Percentiles rank a stretch among this genome's conserved stretches.
These are phyloP conservation scores for Drosophila ustulata DNA, from an alignment of 2,888 invertebrate species.

Conservation along the genomic window DNA sequence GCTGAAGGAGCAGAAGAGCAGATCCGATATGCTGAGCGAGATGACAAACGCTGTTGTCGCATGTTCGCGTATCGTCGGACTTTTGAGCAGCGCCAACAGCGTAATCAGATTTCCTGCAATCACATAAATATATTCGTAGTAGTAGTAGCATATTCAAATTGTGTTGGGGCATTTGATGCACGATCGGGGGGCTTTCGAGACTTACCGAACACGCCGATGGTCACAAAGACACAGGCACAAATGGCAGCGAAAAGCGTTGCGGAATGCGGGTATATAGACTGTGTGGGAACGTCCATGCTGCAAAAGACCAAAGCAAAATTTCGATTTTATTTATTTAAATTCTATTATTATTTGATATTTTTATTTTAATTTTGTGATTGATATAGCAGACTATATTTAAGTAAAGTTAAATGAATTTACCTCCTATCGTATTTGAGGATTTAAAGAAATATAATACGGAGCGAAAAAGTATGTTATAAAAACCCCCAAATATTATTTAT, in stretches of 20 bases:
- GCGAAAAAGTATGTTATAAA: too few species aligned
- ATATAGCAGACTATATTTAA: too few species aligned
- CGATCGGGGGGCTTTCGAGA: slow-evolving; percentile 1
- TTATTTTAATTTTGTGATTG: not conserved
- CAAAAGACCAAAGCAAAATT: slow-evolving; percentile 14
- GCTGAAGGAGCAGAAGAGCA: slow-evolving; percentile 93
- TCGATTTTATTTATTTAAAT: too few species aligned
- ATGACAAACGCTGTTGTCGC: slow-evolving; percentile 95
- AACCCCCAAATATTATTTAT: too few species aligned
- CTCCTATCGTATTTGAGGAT: too few species aligned
- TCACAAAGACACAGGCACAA: slow-evolving; percentile 92
- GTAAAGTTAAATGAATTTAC: too few species aligned
- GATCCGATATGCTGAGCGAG: slow-evolving; percentile 93
- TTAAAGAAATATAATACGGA: too few species aligned
- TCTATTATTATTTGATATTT: not conserved
- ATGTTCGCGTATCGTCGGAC: slow-evolving; percentile 91
- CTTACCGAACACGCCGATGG: slow-evolving; percentile 92
- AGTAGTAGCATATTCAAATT: not conserved
- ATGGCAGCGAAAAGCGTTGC: slow-evolving; percentile 92
- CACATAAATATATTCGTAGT: not conserved
- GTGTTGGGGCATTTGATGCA: not conserved
- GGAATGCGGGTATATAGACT: slow-evolving; percentile 88
- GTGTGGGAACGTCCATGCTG: slow-evolving; percentile 67
- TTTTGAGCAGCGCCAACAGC: slow-evolving; percentile 91
- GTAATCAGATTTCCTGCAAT: slow-evolving; percentile 92